Evolutionary conservation across 2,888 invertebrate species (phyloP).

Genomic region (Epiblema foenella): DNA sequence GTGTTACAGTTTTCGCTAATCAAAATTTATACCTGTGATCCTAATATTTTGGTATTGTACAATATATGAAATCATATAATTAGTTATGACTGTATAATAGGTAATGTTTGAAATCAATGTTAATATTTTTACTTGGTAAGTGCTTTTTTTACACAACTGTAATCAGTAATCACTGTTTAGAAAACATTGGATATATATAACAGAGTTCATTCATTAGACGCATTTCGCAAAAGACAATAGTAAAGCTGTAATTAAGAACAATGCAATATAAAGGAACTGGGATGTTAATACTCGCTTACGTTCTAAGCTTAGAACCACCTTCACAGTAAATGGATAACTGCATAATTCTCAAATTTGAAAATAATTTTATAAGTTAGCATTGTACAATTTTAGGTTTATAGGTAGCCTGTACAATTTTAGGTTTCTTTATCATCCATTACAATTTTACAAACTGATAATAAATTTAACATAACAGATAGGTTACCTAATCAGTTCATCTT

Average conservation of each 20-base stretch:
- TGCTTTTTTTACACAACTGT: slow-evolving; percentile 38
- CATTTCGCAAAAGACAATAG: slow-evolving; percentile 33
- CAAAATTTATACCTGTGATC: slow-evolving; percentile 57
- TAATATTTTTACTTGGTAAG: slow-evolving; percentile 44
- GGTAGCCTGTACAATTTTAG: slow-evolving; percentile 43
- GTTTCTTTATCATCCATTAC: slow-evolving; percentile 36
- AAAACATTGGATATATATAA: slow-evolving; percentile 28
- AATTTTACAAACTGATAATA: slow-evolving; percentile 38
- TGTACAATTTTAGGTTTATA: slow-evolving; percentile 42
- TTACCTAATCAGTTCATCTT: slow-evolving; percentile 31
- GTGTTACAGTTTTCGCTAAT: slow-evolving; percentile 64
- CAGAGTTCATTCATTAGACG: slow-evolving; percentile 10
- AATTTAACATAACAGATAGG: slow-evolving; percentile 35
- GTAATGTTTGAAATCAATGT: slow-evolving; percentile 42
- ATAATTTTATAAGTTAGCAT: slow-evolving; percentile 40
- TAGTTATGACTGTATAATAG: slow-evolving; percentile 39
- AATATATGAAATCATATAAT: slow-evolving; percentile 44
- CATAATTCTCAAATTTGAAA: slow-evolving; percentile 39
- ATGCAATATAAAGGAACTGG: slow-evolving; percentile 29
- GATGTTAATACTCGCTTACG: slow-evolving; percentile 35
- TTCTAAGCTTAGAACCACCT: slow-evolving; percentile 30
- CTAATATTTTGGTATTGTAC: slow-evolving; percentile 44
- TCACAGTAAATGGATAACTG: slow-evolving; percentile 32
- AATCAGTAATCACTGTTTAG: slow-evolving; percentile 34
- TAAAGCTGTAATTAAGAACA: slow-evolving; percentile 20